A percentile compares a stretch with the other conserved stretches of the same genome.
phyloP scores from a whole-genome alignment of 2,113 vertebrate species.

The Origma solitaria region DNA sequence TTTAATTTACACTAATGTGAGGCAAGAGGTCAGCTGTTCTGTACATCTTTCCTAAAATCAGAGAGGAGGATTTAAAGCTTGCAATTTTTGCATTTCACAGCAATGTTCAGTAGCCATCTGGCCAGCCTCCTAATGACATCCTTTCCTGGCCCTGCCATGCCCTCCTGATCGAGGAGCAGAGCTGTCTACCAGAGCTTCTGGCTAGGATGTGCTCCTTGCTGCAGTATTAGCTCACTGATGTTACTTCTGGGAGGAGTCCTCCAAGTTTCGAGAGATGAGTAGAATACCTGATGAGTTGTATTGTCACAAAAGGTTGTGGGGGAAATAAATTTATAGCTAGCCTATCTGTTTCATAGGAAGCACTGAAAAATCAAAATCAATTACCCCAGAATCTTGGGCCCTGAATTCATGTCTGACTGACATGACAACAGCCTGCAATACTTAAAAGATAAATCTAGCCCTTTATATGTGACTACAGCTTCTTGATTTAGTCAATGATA shows the following conservation, averaged over 20 bases:
- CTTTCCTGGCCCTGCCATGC: neutral
- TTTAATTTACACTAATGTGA: neutral
- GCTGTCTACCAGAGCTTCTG: neutral
- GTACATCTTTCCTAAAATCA: neutral
- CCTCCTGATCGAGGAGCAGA: neutral
- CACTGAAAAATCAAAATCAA: neutral
- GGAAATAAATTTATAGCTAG: neutral
- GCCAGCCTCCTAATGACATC: neutral
- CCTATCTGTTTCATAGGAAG: neutral
- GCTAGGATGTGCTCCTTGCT: rapidly evolving
- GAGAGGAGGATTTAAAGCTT: neutral
- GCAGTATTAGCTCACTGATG: neutral
- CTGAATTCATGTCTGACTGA: neutral
- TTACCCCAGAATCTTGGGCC: neutral
- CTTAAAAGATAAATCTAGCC: neutral
- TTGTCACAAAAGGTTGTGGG: neutral
- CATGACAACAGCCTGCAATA: neutral
- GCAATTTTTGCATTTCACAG: neutral
- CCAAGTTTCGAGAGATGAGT: neutral
- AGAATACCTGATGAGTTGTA: neutral
- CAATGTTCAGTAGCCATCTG: neutral
- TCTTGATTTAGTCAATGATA: neutral
- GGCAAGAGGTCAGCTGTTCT: neutral
- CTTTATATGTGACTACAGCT: neutral
- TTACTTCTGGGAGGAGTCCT: neutral